Evolutionary conservation across 2,888 invertebrate species (phyloP).

Genomic region (Cheilosia vernalis): DNA sequence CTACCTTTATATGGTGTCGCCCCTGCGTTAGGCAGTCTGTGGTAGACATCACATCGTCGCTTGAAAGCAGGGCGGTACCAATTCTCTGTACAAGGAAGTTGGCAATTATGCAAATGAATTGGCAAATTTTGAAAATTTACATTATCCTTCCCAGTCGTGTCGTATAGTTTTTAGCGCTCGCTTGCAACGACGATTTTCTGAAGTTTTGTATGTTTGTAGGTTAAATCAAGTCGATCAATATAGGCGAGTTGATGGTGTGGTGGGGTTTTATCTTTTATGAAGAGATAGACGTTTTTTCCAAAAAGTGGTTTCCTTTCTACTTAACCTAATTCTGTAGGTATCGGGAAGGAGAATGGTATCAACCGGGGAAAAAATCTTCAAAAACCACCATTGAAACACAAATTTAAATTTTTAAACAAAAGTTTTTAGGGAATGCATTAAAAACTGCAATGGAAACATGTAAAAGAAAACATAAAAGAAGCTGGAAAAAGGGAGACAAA

Average conservation of each 20-base stretch:
- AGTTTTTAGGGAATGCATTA: no score
- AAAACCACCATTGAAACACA: no score
- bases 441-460: no score
- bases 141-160: slow-evolving; percentile 8
- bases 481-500: no score
- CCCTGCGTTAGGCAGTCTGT: slow-evolving; percentile 24
- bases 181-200: slow-evolving; percentile 2
- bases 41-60: slow-evolving; percentile 20
- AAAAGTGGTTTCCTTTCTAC: no score
- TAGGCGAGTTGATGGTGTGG: background rate
- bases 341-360: no score
- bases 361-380: no score
- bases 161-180: background rate
- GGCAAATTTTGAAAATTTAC: slow-evolving; percentile 47
- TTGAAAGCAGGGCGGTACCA: slow-evolving; percentile 22
- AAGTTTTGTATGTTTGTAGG: slow-evolving; percentile 32
- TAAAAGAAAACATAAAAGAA: no score
- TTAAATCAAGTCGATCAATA: slow-evolving; percentile 28
- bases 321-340: no score
- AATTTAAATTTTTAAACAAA: no score
- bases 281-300: no score
- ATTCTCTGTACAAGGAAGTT: slow-evolving; percentile 36
- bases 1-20: slow-evolving; percentile 33
- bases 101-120: slow-evolving; percentile 69
- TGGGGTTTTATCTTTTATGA: background rate